Percentiles rank a stretch among this genome's conserved stretches.
These are phyloP conservation scores for Pristionchus fissidentatus DNA, from an alignment of 2,888 invertebrate species.

Conservation along the genomic window DNA sequence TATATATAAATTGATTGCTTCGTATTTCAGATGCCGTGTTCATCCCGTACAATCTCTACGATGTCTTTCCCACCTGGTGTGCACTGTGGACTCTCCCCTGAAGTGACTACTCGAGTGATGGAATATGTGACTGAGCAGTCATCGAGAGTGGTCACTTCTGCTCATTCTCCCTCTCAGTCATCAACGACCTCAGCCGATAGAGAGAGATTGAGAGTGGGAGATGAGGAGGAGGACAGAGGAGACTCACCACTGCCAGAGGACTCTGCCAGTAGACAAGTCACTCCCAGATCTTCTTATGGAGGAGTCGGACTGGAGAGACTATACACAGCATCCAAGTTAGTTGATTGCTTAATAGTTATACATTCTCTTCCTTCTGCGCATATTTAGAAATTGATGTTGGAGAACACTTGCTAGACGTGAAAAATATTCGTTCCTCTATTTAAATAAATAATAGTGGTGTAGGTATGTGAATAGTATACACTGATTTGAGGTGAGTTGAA, in stretches of 20 bases:
- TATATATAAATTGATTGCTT: background rate
- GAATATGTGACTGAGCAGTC: constrained; percentile 35
- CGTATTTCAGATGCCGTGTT: constrained; percentile 11
- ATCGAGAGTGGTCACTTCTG: background rate
- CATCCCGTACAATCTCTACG: background rate
- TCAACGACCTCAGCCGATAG: constrained; percentile 11
- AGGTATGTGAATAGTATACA: background rate
- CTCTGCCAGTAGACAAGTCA: constrained; percentile 25
- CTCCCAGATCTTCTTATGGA: background rate
- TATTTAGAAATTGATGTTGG: too few species aligned
- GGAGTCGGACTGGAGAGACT: constrained; percentile 4
- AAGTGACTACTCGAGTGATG: constrained; percentile 36
- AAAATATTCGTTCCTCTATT: too few species aligned
- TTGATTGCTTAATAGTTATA: too few species aligned
- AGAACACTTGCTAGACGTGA: too few species aligned
- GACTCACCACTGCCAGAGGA: constrained; percentile 28
- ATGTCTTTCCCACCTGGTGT: background rate
- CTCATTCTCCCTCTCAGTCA: constrained; percentile 39
- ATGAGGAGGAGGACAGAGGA: constrained; percentile 14
- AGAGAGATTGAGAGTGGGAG: constrained; percentile 2
- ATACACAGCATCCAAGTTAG: constrained; percentile 1
- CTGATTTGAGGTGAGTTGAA: too few species aligned
- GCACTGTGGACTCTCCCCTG: background rate
- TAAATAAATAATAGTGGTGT: too few species aligned
- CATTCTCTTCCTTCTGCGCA: too few species aligned